A percentile compares a stretch with the other conserved stretches of the same genome.
phyloP scores from a whole-genome alignment of 2,888 invertebrate species.

The Drosophila koepferae region DNA sequence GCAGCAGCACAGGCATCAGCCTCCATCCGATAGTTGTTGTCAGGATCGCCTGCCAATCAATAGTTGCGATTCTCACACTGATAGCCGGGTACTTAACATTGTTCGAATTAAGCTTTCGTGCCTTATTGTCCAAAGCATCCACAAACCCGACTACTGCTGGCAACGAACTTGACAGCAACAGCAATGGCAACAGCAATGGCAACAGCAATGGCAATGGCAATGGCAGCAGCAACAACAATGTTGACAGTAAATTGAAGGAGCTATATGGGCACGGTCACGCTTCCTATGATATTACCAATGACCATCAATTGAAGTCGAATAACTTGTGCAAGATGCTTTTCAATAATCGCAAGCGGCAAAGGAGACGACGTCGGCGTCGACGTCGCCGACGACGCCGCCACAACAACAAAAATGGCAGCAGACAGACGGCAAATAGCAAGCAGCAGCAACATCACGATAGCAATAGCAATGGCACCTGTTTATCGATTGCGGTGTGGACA shows the following conservation, averaged over 20 bases:
- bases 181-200: not conserved
- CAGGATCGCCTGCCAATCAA: slow-evolving; percentile 47
- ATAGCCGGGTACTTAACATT: slow-evolving; percentile 43
- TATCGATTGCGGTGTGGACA: slow-evolving; percentile 49
- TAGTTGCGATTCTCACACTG: slow-evolving; percentile 37
- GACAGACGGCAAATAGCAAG: slow-evolving; percentile 23
- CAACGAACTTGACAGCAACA: not conserved
- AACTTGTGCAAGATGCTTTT: slow-evolving; percentile 69
- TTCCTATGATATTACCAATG: slow-evolving; percentile 65
- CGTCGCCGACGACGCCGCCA: slow-evolving; percentile 64
- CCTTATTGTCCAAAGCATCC: not conserved
- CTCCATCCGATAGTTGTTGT: slow-evolving; percentile 33
- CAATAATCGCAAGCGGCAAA: slow-evolving; percentile 64
- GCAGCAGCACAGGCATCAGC: not conserved
- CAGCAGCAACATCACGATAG: slow-evolving; percentile 25
- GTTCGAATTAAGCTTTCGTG: slow-evolving; percentile 12
- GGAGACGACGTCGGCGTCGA: slow-evolving; percentile 59
- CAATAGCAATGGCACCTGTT: slow-evolving; percentile 2
- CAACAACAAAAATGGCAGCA: slow-evolving; percentile 24
- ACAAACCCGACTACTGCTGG: not conserved
- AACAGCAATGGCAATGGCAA: not conserved
- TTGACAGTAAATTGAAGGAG: slow-evolving; percentile 39
- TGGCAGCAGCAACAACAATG: slow-evolving; percentile 2
- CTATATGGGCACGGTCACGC: slow-evolving; percentile 46
- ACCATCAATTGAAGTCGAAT: slow-evolving; percentile 72